Percentiles rank a stretch among this genome's conserved stretches.
These are phyloP conservation scores for Sialis fuliginosa DNA, from an alignment of 2,888 invertebrate genomes.

Conservation along the genomic window DNA sequence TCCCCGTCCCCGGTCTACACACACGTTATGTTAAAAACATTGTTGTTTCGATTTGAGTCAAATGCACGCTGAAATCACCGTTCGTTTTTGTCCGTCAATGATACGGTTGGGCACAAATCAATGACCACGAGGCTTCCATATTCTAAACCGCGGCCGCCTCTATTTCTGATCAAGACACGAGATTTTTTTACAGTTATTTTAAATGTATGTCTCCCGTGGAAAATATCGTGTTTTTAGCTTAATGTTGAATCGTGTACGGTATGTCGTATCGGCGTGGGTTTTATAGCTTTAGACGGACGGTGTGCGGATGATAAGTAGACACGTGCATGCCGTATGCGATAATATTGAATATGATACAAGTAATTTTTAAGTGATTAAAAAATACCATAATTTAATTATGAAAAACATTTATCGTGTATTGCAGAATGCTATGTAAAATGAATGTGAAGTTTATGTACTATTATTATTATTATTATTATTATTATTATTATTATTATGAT, in stretches of 20 bases:
- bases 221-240: not conserved
- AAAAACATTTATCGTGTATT: not conserved
- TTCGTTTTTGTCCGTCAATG: too few species aligned
- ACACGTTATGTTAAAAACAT: too few species aligned
- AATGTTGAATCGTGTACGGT: not conserved
- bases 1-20: too few species aligned
- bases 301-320: not conserved
- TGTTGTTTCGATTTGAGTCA: too few species aligned
- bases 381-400: not conserved
- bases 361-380: not conserved
- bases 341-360: not conserved
- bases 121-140: too few species aligned
- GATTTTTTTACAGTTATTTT: not conserved
- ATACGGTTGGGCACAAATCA: too few species aligned
- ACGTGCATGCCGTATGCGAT: not conserved
- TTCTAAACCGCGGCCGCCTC: too few species aligned
- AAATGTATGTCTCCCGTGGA: not conserved
- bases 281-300: too few species aligned
- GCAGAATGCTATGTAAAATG: not conserved
- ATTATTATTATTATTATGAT: not conserved
- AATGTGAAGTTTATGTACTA: slow-evolving; percentile 4
- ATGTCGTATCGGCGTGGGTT: too few species aligned
- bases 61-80: too few species aligned
- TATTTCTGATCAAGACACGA: not conserved
- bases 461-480: not conserved